Conservation (phyloP, 2,797 vertebrate genomes). For the Gallinago solitaria region DNA sequence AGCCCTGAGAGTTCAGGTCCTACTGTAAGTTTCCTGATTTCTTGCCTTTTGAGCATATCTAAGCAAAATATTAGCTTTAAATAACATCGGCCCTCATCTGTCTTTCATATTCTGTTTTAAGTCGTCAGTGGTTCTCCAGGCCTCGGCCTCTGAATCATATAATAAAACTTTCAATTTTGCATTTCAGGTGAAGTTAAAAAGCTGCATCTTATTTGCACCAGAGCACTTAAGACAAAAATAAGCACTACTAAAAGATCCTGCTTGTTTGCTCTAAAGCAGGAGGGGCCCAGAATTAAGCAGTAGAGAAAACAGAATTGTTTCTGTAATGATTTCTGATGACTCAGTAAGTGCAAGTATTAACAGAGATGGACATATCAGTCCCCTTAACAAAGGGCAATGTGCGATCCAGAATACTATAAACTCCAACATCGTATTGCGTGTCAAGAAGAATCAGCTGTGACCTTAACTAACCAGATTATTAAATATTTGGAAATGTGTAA, state of each 20-base stretch:
- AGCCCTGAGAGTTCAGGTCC: not conserved
- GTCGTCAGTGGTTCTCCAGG: not conserved
- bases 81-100: not conserved
- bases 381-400: not conserved
- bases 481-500: not conserved
- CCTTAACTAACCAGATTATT: not conserved
- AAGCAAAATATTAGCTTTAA: slow-evolving; percentile 2
- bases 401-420: not conserved
- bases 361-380: not conserved
- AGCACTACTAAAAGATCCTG: not conserved
- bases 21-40: not conserved
- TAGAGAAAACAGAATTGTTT: not conserved
- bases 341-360: not conserved
- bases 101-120: slow-evolving; percentile 14
- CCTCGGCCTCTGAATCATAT: not conserved
- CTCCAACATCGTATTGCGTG: not conserved
- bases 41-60: not conserved
- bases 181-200: not conserved
- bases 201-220: not conserved
- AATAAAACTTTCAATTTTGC: not conserved
- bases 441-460: not conserved
- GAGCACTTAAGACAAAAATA: not conserved
- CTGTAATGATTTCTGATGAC: not conserved
- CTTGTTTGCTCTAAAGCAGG: not conserved
- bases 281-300: not conserved